phyloP scores from a whole-genome alignment of 2,113 vertebrate genomes.

The Mastomys natalensis region DNA sequence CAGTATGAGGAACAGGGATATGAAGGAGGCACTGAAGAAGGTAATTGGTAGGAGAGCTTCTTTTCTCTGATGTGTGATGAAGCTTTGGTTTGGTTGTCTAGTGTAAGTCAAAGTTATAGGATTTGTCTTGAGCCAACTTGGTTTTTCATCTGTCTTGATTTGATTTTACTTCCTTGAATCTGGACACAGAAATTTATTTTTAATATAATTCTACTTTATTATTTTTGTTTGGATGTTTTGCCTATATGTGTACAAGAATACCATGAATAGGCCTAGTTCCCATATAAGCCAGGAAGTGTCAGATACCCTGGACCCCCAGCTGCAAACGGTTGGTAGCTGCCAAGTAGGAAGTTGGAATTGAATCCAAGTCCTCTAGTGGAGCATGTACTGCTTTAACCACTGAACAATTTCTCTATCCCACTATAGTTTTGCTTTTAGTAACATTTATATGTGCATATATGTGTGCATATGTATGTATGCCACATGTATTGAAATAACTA shows the following conservation, averaged over 20 bases:
- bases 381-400: neutral
- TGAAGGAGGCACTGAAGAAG: slow-evolving; percentile 10
- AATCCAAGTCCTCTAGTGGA: neutral
- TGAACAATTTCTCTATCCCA: neutral
- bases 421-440: neutral
- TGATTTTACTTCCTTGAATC: neutral
- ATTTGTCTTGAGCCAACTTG: neutral
- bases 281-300: neutral
- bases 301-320: neutral
- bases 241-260: neutral
- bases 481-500: neutral
- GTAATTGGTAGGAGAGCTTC: neutral
- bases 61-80: neutral
- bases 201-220: neutral
- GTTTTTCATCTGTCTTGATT: neutral
- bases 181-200: too few relatives aligned
- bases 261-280: neutral
- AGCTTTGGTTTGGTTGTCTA: accelerated
- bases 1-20: neutral
- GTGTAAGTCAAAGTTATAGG: neutral
- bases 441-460: neutral
- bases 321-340: neutral
- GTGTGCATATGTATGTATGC: neutral
- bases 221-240: neutral
- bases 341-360: neutral